Evolutionary conservation across 2,888 invertebrate genomes (phyloP), one percentile per base, ranked within the genome.

Genomic region (Unio delphinus): DNA sequence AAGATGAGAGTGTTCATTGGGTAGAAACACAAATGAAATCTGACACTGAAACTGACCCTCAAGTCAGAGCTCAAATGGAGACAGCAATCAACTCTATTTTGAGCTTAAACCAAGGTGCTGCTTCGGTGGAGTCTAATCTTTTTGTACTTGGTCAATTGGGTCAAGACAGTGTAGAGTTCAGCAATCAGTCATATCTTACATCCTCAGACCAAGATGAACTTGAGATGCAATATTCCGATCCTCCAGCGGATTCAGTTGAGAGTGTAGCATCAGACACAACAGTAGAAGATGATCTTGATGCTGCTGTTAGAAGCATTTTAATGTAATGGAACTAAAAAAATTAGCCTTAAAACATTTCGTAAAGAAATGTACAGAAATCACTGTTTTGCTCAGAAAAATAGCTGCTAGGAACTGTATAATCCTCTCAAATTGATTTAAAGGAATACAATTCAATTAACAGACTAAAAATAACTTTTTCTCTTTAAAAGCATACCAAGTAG

Each of bases 81-180:
- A 94, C 93, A 86, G 95, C 95, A 76, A 95, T 95, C 82, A 94
- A 95, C 88, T 94, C 94, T 86, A 95, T 95, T 85, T 90, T 95
- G 75, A 94, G 94, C 90, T 90, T 81, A 30, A 78, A 73, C 63
- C 77, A 76, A 61, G 69, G 68, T 58, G 74, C 65, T 64, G 65
- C 66, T 62, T 23, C 11, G 4, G 30, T 26, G 26, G 20, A 23
- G 26, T 45, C 45, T 45, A 45, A 45, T 45, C 45, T 45, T 11
- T 45, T 11, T 45, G 11, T 45, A 45, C 3, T 45, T 1, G 45
- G 45, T 45, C 45, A 11, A 1, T 45, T 45, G 45, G 45, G 45
- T 45, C 45, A 45, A 3, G 45, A 45, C 45, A 45, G 11, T 45
- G 45, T 11, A 45, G 45, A 45, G 45, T 45, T 45, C 45, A 45